Evolutionary conservation across 1,140 invertebrate genomes (phyloP), one percentile per base, ranked within the genome.

Genomic region (Helicoverpa armigera): DNA sequence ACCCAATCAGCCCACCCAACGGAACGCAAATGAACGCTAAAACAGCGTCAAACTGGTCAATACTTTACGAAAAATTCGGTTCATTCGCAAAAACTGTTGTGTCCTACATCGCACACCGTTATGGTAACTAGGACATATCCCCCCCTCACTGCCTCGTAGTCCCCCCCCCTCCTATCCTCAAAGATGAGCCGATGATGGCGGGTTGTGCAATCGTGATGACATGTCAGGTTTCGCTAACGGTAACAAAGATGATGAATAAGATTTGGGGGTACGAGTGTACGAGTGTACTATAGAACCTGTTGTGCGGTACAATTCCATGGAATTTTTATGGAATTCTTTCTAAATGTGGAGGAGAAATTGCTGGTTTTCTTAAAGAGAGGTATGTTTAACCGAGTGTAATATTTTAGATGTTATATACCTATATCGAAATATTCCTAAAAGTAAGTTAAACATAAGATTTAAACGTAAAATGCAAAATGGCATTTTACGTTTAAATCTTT

Each of bases 121-220:
- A 79, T n/a, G 53, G 77, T 51, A 79, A 50, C 63, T 69, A 65
- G 76, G 65, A 31, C 76, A 51, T 3, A 5, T 35, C 73, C 56
- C 72, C 54, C 35, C 54, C 10, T 18, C 73, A 23, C 48, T 51
- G 13, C 65, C n/a, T 13, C 23, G 2, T 2, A 23, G 23, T 2
- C 65, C n/a, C 10, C n/a, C n/a, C 43, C 35, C n/a, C n/a, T 12
- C 4, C 43, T 75, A 56, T 54, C 51, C 72, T 53, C 63, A 23
- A 35, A 50, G 60, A 61, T 51, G 65, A 69, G 51, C 56, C 51
- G 77, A 56, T 83, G 82, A 77, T 75, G 79, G 54, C 60, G 29
- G 51, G 54, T 83, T 81, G 82, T 83, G 79, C 82, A 83, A 83
- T 81, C 74, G 61, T 72, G 76, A 80, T 61, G 69, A 61, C 61